These are phyloP conservation scores for Chionoecetes opilio DNA, from an alignment of 1,140 invertebrate genomes.

Conservation along the genomic window DNA sequence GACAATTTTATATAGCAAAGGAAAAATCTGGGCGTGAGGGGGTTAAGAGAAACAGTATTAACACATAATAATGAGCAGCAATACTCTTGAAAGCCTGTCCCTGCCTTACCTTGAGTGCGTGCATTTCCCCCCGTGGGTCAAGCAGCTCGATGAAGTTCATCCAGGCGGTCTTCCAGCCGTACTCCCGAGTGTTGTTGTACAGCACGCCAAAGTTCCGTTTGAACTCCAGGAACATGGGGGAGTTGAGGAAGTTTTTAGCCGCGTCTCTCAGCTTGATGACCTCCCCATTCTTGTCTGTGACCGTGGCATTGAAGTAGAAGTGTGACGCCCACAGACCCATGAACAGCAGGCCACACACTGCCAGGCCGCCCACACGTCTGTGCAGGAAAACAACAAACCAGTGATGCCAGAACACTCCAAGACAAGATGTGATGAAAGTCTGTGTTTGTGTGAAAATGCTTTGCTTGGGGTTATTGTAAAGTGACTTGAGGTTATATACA, in stretches of 20 bases:
- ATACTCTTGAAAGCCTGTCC: background rate
- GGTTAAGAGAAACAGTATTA: background rate
- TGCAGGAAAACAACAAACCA: too few species aligned
- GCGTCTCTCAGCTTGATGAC: constrained; percentile 94
- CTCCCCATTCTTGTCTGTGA: constrained; percentile 94
- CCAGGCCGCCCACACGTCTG: constrained; percentile 84
- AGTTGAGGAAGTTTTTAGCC: constrained; percentile 94
- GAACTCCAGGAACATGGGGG: constrained; percentile 91
- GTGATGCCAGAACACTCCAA: too few species aligned
- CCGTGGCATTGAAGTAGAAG: constrained; percentile 94
- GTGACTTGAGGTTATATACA: too few species aligned
- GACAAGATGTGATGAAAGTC: too few species aligned
- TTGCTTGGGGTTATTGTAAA: too few species aligned
- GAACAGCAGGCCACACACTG: constrained; percentile 88
- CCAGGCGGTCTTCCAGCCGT: constrained; percentile 93
- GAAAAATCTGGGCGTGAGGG: too few species aligned
- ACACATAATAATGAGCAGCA: background rate
- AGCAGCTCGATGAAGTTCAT: constrained; percentile 92
- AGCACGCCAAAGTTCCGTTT: constrained; percentile 90
- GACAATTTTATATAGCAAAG: too few species aligned
- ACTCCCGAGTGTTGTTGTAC: constrained; percentile 89
- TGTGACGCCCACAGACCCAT: constrained; percentile 90
- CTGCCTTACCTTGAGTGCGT: constrained; percentile 91
- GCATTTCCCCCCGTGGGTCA: constrained; percentile 94
- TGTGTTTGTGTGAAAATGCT: too few species aligned